These are phyloP conservation scores for Drosophila baimaii DNA, from an alignment of 1,140 invertebrate genomes.

Conservation along the genomic window DNA sequence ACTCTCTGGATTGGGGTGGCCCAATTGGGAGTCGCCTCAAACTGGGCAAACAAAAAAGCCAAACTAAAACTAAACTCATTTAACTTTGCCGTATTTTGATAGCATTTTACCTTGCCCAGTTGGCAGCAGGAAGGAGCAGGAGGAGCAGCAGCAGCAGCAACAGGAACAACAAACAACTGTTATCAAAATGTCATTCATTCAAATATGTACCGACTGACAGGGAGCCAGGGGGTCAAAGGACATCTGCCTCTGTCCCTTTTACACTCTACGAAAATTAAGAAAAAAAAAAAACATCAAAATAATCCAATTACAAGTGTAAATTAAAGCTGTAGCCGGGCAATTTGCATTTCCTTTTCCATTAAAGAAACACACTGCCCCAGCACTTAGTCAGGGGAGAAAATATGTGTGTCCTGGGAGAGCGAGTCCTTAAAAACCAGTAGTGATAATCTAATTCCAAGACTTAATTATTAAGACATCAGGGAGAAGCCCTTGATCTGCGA, in stretches of 20 bases:
- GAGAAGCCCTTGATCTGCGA: not conserved
- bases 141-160: slow-evolving; percentile 25
- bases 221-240: slow-evolving; percentile 37
- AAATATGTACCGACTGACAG: slow-evolving; percentile 70
- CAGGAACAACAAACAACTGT: slow-evolving; percentile 70
- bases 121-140: slow-evolving; percentile 16
- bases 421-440: not conserved
- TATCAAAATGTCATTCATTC: slow-evolving; percentile 83
- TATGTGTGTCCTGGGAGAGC: not conserved
- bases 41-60: slow-evolving; percentile 62
- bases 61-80: slow-evolving; percentile 83
- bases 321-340: slow-evolving; percentile 22
- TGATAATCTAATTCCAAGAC: slow-evolving; percentile 5
- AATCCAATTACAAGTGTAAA: slow-evolving; percentile 42
- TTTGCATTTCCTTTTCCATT: slow-evolving; percentile 41
- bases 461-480: not conserved
- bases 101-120: slow-evolving; percentile 70
- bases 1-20: slow-evolving; percentile 1
- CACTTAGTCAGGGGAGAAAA: not conserved
- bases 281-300: slow-evolving; percentile 3
- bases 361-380: slow-evolving; percentile 8
- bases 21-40: slow-evolving; percentile 45
- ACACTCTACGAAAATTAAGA: slow-evolving; percentile 52
- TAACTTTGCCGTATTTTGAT: slow-evolving; percentile 81
- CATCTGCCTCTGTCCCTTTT: slow-evolving; percentile 23